phyloP scores from a whole-genome alignment of 2,797 vertebrate species.

The Coregonus ussuriensis region DNA sequence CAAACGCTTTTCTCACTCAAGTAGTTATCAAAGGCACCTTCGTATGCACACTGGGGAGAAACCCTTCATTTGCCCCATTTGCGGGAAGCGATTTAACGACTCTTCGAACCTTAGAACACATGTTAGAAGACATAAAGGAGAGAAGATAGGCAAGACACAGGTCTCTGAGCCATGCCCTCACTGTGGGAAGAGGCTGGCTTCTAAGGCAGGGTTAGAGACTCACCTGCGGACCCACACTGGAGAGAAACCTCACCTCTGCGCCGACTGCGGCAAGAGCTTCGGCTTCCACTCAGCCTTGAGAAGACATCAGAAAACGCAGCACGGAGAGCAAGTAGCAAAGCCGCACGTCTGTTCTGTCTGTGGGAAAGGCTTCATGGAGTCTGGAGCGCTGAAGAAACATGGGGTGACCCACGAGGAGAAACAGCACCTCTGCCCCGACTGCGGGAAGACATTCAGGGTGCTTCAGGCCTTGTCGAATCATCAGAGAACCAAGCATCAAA shows the following conservation, averaged over 20 bases:
- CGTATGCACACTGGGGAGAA: constrained; percentile 1
- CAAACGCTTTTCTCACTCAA: background rate
- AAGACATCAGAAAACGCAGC: constrained; percentile 4
- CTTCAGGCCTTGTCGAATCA: background rate
- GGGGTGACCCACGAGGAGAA: background rate
- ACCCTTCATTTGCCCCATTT: background rate
- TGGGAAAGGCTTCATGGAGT: background rate
- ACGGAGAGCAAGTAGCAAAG: background rate
- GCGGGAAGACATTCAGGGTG: background rate
- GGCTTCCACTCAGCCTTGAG: background rate
- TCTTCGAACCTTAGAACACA: constrained; percentile 1
- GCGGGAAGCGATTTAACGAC: background rate
- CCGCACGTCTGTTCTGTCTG: background rate
- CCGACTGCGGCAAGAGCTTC: background rate
- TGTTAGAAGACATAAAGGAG: constrained; percentile 2
- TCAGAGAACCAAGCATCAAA: constrained; percentile 7
- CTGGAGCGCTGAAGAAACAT: constrained; percentile 1
- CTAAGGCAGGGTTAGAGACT: background rate
- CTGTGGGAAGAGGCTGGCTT: constrained; percentile 1
- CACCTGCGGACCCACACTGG: background rate
- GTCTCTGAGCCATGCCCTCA: constrained; percentile 1
- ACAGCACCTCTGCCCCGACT: background rate
- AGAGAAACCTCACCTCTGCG: constrained; percentile 7
- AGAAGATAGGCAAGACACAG: background rate
- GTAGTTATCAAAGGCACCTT: constrained; percentile 1